Base-by-base conservation (phyloP, 2,888 invertebrate species). In the Entomobrya proxima region DNA sequence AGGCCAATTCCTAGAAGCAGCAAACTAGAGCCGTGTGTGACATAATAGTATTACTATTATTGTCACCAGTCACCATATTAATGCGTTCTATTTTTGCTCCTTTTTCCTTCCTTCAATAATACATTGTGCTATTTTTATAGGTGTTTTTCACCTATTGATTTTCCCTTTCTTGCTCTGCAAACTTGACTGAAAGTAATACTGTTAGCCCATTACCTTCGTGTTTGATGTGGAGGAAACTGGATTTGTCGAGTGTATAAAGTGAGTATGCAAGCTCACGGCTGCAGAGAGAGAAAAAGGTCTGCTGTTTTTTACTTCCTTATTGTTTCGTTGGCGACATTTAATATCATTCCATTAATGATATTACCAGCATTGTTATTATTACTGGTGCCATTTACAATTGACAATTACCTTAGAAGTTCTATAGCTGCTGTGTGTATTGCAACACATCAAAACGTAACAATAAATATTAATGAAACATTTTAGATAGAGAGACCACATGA, bases 281-380 rank as follows among this genome's bases (percentile, higher is more conserved):
- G n/a, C n/a, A n/a, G 15, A 3, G 15, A 5, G 15, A 4, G 69
- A 44, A n/a, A 35, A 44, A 15, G 32, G n/a, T n/a, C 47, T 47
- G 13, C n/a, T n/a, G n/a, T n/a, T n/a, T n/a, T 50, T 50, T 50
- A 50, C 50, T 72, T 72, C 72, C 72, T 50, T 72, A 44, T 44
- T 72, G 30, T 72, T 72, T 72, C 27, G 13, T 50, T 27, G 27
- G 37, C 18, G 72, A 72, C 50, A 72, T 47, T 72, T 72, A 72
- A 72, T 72, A 72, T 9, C 30, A 40, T 44, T 69, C 40, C 44
- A 69, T 69, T 69, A 69, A 69, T 27, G 44, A 27, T 44, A 69
- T 69, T 69, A 27, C 40, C 44, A 69, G 21, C 7, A 11, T 7
- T 15, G n/a, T 4, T 21, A 40, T 6, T 44, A 27, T 44, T 27